phyloP scores from a whole-genome alignment of 2,113 vertebrate species.

The Mola mola region DNA sequence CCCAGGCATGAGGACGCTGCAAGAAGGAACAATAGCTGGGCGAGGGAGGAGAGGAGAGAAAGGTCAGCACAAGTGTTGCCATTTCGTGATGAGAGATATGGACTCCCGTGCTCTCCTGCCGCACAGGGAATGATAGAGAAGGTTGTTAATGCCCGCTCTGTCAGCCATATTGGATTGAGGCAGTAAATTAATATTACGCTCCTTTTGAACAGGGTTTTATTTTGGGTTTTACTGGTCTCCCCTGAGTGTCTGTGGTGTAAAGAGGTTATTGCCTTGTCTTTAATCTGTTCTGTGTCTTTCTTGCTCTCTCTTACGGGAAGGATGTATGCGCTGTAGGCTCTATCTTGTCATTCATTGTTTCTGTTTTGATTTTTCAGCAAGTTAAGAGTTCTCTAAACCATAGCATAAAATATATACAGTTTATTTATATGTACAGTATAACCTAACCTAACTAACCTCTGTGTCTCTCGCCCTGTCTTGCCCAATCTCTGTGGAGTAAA shows the following conservation, averaged over 20 bases:
- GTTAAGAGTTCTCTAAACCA: slow-evolving; percentile 32
- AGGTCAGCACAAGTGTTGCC: slow-evolving; percentile 70
- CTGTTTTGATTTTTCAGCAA: slow-evolving; percentile 47
- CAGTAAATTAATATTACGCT: slow-evolving; percentile 79
- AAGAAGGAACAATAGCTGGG: slow-evolving; percentile 37
- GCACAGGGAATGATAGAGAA: slow-evolving; percentile 66
- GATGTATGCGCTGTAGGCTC: slow-evolving; percentile 48
- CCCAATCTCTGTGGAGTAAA: slow-evolving; percentile 62
- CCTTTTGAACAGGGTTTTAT: slow-evolving; percentile 71
- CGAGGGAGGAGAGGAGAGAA: slow-evolving; percentile 48
- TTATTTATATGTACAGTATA: too few relatives aligned
- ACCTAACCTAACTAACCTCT: too few relatives aligned
- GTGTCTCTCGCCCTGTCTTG: slow-evolving; percentile 16
- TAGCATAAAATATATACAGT: too few relatives aligned
- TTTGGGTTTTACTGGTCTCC: slow-evolving; percentile 76
- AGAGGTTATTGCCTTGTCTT: slow-evolving; percentile 72
- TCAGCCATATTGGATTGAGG: slow-evolving; percentile 76
- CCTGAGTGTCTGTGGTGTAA: slow-evolving; percentile 63
- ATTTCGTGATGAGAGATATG: slow-evolving; percentile 74
- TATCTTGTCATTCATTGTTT: slow-evolving; percentile 55
- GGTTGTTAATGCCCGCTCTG: slow-evolving; percentile 69
- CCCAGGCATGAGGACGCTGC: slow-evolving; percentile 48
- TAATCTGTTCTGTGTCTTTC: slow-evolving; percentile 38
- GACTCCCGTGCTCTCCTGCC: slow-evolving; percentile 46
- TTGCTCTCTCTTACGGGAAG: slow-evolving; percentile 36